Evolutionary conservation across 2,113 vertebrate species (phyloP).

Genomic region (Tautogolabrus adspersus): DNA sequence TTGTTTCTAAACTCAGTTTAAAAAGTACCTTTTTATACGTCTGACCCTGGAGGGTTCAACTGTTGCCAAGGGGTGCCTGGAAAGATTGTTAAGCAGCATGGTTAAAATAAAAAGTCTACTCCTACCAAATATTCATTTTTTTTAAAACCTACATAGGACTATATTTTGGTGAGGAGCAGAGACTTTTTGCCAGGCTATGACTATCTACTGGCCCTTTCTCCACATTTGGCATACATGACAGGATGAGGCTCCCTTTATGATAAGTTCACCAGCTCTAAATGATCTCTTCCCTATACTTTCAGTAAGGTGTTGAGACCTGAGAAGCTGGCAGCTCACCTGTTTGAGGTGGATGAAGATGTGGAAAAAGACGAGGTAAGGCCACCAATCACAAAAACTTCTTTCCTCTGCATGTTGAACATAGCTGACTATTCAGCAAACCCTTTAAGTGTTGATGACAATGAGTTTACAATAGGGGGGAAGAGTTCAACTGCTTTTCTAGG

Average conservation of each 20-base stretch:
- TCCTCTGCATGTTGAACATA: neutral
- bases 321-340: constrained; percentile 93
- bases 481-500: no score
- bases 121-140: no score
- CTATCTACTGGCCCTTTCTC: neutral
- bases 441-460: neutral
- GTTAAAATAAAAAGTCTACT: neutral
- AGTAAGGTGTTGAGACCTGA: constrained; percentile 92
- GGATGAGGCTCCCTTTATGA: neutral
- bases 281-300: constrained; percentile 53
- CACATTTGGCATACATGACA: neutral
- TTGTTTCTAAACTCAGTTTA: neutral
- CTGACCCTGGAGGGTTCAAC: neutral
- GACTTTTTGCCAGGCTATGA: no score
- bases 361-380: constrained; percentile 95
- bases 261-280: neutral
- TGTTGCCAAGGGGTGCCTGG: neutral
- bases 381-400: neutral
- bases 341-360: constrained; percentile 98
- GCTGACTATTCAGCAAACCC: neutral
- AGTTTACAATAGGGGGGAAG: neutral
- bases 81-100: neutral
- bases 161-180: no score
- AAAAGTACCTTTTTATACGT: neutral
- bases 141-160: no score